Conservation (phyloP, 1,140 invertebrate species). For the Druon quercuslanigerum region DNA sequence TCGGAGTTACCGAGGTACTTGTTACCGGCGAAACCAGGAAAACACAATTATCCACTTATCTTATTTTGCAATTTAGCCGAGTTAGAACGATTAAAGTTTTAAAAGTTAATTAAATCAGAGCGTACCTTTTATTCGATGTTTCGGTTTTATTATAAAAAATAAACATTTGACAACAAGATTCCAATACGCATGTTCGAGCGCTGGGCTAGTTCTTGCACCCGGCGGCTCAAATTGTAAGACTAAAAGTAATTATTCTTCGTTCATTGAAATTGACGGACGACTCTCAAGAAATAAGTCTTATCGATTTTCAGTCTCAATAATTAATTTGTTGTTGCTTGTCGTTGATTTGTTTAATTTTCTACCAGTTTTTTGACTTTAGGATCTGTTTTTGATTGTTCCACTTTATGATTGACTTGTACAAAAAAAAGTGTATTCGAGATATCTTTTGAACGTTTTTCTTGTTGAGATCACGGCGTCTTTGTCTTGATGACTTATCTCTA, state of each 20-base stretch:
- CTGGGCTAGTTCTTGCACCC: no score
- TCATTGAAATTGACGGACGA: constrained; percentile 25
- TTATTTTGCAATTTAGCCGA: no score
- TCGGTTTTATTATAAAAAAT: no score
- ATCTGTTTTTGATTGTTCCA: background rate
- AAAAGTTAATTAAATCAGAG: no score
- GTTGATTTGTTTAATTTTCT: background rate
- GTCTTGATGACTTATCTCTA: background rate
- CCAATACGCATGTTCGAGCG: no score
- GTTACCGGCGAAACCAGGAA: no score
- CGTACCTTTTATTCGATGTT: no score
- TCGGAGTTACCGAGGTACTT: background rate
- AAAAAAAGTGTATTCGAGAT: constrained; percentile 6
- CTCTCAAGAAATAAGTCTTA: background rate
- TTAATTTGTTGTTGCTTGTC: constrained; percentile 32
- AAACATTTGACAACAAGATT: no score
- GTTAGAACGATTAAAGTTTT: no score
- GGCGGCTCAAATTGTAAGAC: background rate
- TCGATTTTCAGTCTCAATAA: constrained; percentile 32
- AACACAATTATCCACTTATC: no score
- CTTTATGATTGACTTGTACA: constrained; percentile 26
- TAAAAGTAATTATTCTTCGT: background rate
- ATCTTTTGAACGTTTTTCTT: background rate
- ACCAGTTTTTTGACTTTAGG: background rate
- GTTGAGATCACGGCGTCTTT: background rate